A percentile compares a stretch with the other conserved stretches of the same genome.
Evolutionary conservation across 2,888 invertebrate species (phyloP).

Genomic region (Anoplius nigerrimus): DNA sequence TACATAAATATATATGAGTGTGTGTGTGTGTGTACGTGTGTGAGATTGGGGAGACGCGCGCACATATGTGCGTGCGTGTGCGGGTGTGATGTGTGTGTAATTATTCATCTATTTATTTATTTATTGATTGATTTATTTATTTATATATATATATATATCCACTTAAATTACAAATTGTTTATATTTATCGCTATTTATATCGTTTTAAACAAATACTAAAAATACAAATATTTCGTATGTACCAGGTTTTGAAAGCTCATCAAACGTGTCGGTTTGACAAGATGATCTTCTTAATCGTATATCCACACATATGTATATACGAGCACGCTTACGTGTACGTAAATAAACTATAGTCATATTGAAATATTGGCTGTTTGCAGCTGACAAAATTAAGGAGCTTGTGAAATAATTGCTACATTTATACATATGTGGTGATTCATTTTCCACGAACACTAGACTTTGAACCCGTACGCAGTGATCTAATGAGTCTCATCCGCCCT

Average conservation of each 20-base stretch:
- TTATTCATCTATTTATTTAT: slow-evolving; percentile 17
- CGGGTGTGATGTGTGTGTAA: slow-evolving; percentile 20
- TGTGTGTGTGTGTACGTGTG: slow-evolving; percentile 29
- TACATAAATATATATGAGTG: slow-evolving; percentile 38
- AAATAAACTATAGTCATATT: slow-evolving; percentile 50
- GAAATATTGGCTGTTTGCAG: slow-evolving; percentile 63
- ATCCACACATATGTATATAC: slow-evolving; percentile 32
- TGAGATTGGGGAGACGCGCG: too few species aligned
- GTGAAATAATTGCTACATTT: slow-evolving; percentile 54
- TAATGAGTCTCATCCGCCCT: neutral
- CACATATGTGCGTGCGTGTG: slow-evolving; percentile 36
- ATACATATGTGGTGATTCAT: slow-evolving; percentile 49
- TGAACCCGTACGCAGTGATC: slow-evolving; percentile 41
- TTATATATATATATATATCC: slow-evolving; percentile 65
- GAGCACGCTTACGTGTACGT: too few species aligned
- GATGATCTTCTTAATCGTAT: slow-evolving; percentile 61
- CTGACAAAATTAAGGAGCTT: slow-evolving; percentile 69
- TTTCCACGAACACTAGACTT: slow-evolving; percentile 39
- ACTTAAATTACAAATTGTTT: slow-evolving; percentile 70
- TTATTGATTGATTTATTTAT: slow-evolving; percentile 43
- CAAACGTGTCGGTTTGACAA: slow-evolving; percentile 43
- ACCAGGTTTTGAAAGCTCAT: slow-evolving; percentile 58
- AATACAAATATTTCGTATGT: slow-evolving; percentile 72
- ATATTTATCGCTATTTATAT: slow-evolving; percentile 69
- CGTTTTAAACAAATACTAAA: slow-evolving; percentile 73